Conservation (phyloP, 2,797 vertebrate species). For the Lutjanus campechanus region DNA sequence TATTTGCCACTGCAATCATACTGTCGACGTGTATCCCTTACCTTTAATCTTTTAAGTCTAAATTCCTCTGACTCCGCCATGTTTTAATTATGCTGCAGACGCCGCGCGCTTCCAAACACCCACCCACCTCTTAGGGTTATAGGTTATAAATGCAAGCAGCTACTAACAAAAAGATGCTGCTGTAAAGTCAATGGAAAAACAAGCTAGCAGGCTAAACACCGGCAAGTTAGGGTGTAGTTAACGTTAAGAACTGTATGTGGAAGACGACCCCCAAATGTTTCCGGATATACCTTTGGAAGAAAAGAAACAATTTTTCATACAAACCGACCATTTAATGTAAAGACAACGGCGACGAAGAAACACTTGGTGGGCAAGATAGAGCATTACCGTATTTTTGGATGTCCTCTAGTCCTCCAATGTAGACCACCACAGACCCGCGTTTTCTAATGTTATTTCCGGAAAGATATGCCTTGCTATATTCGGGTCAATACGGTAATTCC, state of each 20-base stretch:
- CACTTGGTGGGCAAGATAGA: neutral
- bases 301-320: neutral
- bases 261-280: neutral
- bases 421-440: neutral
- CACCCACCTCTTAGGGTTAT: conserved; percentile 46
- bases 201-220: neutral
- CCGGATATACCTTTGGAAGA: neutral
- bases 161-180: neutral
- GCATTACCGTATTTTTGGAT: conserved; percentile 27
- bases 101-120: conserved; percentile 64
- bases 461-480: neutral
- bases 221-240: neutral
- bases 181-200: neutral
- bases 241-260: neutral
- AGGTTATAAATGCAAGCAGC: conserved; percentile 25
- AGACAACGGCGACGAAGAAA: neutral
- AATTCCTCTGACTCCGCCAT: conserved; percentile 84
- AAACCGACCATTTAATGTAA: neutral
- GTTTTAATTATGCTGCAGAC: conserved; percentile 81
- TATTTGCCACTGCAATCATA: accelerated
- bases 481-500: conserved; percentile 15
- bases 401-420: neutral
- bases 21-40: conserved; percentile 20
- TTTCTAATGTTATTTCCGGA: neutral
- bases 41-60: conserved; percentile 78